Evolutionary conservation across 2,888 invertebrate genomes (phyloP).

Genomic region (Tetranychus truncatus): DNA sequence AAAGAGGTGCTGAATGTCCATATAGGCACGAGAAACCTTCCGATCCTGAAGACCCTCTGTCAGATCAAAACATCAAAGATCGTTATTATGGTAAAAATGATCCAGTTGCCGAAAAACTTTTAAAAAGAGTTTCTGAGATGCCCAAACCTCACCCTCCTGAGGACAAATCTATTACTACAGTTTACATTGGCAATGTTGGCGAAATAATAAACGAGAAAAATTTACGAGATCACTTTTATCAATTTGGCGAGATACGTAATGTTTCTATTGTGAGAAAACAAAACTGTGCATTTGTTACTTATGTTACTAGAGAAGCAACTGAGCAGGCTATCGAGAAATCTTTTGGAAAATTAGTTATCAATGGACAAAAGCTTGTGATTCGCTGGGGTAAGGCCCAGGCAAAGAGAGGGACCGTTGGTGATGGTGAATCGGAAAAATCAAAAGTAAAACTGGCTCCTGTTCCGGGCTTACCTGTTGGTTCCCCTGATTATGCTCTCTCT

Average conservation of each 20-base stretch:
- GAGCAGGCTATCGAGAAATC: slow-evolving; percentile 87
- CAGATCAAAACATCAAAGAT: slow-evolving; percentile 87
- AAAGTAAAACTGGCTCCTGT: slow-evolving; percentile 44
- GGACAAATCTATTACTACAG: slow-evolving; percentile 82
- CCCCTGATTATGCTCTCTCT: slow-evolving; percentile 29
- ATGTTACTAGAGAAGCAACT: slow-evolving; percentile 68
- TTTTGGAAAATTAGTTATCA: slow-evolving; percentile 72
- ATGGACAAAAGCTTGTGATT: slow-evolving; percentile 75
- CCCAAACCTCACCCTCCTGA: slow-evolving; percentile 88
- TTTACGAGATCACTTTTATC: slow-evolving; percentile 87
- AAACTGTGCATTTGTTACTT: slow-evolving; percentile 85
- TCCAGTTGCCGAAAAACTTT: slow-evolving; percentile 81
- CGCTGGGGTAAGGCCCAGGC: slow-evolving; percentile 97
- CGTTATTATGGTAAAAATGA: slow-evolving; percentile 84
- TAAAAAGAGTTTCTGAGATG: slow-evolving; percentile 74
- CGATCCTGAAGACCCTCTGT: slow-evolving; percentile 86
- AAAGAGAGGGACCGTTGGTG: slow-evolving; percentile 36
- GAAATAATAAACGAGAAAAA: slow-evolving; percentile 73
- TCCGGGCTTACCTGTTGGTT: slow-evolving; percentile 46
- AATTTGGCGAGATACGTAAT: slow-evolving; percentile 90
- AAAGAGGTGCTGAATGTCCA: slow-evolving; percentile 87
- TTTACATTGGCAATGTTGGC: slow-evolving; percentile 89
- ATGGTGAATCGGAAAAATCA: slow-evolving; percentile 22
- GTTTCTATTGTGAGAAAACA: slow-evolving; percentile 78
- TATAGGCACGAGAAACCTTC: slow-evolving; percentile 89